Conservation (phyloP, 30 jellyfish, hydroid and myxozoan species). For the Pelagia noctiluca region DNA sequence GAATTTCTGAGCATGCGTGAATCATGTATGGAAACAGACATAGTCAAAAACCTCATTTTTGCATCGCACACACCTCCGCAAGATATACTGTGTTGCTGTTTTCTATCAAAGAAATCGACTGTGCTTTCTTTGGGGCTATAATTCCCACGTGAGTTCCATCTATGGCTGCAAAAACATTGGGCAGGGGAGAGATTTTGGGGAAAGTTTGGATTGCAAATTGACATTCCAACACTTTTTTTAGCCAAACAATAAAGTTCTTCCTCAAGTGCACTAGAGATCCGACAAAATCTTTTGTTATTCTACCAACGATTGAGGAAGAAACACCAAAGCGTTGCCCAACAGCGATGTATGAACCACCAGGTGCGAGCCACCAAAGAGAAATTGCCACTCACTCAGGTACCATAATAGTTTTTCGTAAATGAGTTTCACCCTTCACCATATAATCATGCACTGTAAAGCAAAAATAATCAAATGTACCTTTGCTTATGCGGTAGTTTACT, state of each 20-base stretch:
- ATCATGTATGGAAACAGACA: slow-evolving; percentile 36
- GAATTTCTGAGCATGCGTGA: slow-evolving; percentile 21
- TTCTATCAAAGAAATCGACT: slow-evolving; percentile 27
- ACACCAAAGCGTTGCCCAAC: slow-evolving; percentile 17
- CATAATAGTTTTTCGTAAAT: slow-evolving; percentile 5
- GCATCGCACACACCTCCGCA: slow-evolving; percentile 51
- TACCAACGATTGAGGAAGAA: slow-evolving; percentile 19
- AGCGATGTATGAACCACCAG: slow-evolving; percentile 16
- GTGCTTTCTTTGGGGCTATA: slow-evolving; percentile 21
- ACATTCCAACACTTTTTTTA: neutral
- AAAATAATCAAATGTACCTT: neutral
- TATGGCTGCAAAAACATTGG: slow-evolving; percentile 43
- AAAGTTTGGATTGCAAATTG: neutral
- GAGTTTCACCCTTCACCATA: neutral
- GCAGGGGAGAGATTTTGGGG: slow-evolving; percentile 7
- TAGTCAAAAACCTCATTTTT: slow-evolving; percentile 17
- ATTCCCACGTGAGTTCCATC: slow-evolving; percentile 20
- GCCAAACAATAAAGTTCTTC: slow-evolving; percentile 11
- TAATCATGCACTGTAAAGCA: neutral
- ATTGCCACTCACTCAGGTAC: slow-evolving; percentile 25
- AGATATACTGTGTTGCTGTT: slow-evolving; percentile 29
- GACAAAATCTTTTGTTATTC: slow-evolving; percentile 29
- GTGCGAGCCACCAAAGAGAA: slow-evolving; percentile 18
- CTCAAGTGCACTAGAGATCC: slow-evolving; percentile 4
- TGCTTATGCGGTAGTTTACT: neutral